Percentiles rank a stretch among this genome's conserved stretches.
These are phyloP conservation scores for Lasioglossum lativentre DNA, from an alignment of 2,888 invertebrate genomes.

Conservation along the genomic window DNA sequence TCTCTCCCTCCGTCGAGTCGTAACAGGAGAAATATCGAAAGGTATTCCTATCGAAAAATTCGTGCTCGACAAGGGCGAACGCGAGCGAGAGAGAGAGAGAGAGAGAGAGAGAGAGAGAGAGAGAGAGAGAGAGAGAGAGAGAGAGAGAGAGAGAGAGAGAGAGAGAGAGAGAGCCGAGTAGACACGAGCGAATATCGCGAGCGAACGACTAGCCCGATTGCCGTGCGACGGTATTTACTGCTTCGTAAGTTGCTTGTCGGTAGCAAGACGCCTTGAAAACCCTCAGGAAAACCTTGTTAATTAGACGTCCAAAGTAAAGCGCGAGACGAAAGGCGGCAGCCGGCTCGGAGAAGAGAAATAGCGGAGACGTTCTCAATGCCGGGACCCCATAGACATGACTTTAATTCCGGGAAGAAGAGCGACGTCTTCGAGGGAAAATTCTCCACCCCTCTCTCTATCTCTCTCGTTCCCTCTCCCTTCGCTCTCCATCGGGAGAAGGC, in stretches of 20 bases:
- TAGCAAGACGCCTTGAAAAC: constrained; percentile 49
- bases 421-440: constrained; percentile 54
- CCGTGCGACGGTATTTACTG: constrained; percentile 54
- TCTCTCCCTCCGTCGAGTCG: constrained; percentile 9
- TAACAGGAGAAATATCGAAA: constrained; percentile 35
- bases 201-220: constrained; percentile 19
- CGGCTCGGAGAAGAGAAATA: constrained; percentile 41
- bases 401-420: constrained; percentile 55
- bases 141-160: neutral
- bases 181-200: neutral
- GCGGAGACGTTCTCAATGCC: constrained; percentile 61
- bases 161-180: neutral
- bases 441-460: neutral
- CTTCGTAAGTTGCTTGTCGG: constrained; percentile 46
- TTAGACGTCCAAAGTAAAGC: constrained; percentile 68
- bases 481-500: constrained; percentile 15
- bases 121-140: neutral
- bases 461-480: neutral
- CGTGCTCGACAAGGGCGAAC: neutral
- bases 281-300: constrained; percentile 68
- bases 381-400: constrained; percentile 60
- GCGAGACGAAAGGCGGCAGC: constrained; percentile 52
- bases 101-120: neutral
- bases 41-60: constrained; percentile 47
- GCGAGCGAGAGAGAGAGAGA: neutral